Conservation (phyloP, 92 coral and sea anemone species). For the Blastomussa wellsi region DNA sequence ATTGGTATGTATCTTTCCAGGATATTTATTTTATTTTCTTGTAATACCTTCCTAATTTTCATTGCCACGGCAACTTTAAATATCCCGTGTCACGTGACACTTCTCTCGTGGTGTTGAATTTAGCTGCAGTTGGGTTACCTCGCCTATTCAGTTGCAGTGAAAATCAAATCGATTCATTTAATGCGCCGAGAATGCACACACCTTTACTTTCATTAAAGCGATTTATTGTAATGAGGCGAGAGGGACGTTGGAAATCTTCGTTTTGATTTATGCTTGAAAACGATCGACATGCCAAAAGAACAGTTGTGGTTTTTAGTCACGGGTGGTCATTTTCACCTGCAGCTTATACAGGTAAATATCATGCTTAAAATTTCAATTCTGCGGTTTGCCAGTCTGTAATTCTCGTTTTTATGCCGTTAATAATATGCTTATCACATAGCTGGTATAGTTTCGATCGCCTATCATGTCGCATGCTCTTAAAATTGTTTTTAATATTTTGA, state of each 20-base stretch:
- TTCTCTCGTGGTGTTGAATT: neutral
- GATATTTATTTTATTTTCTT: neutral
- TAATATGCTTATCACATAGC: neutral
- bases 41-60: neutral
- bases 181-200: neutral
- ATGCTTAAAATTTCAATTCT: neutral
- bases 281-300: constrained; percentile 3
- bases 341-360: constrained; percentile 22
- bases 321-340: neutral
- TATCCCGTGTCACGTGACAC: neutral
- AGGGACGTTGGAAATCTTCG: neutral
- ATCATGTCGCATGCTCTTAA: neutral
- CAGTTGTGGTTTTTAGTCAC: neutral
- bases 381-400: too few species aligned
- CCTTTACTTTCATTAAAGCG: neutral
- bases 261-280: neutral
- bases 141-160: neutral
- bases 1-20: neutral
- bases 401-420: neutral
- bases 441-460: neutral
- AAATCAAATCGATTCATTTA: neutral
- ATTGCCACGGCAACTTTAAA: constrained; percentile 21
- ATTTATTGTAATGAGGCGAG: neutral
- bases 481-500: neutral
- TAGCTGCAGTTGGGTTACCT: neutral